Evolutionary conservation across 1,140 invertebrate species (phyloP).

Genomic region (Conopomorpha cramerella): DNA sequence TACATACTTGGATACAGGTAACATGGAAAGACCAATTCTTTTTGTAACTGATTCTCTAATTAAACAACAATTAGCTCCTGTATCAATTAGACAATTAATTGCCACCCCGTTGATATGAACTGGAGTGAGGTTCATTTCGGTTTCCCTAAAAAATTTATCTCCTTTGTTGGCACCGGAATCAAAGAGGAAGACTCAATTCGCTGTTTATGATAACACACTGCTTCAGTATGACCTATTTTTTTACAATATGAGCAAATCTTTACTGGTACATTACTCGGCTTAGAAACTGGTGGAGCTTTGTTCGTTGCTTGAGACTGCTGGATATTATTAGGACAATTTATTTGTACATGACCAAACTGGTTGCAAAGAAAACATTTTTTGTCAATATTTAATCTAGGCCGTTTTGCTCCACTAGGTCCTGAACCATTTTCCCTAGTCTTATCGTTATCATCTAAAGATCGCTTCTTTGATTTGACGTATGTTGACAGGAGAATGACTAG

Average conservation of each 20-base stretch:
- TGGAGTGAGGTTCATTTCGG: neutral
- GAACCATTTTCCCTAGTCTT: neutral
- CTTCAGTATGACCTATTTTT: neutral
- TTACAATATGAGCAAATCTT: neutral
- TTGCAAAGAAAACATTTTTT: neutral
- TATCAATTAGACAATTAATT: neutral
- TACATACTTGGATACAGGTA: neutral
- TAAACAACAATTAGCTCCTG: neutral
- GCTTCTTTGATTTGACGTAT: neutral
- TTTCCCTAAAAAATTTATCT: neutral
- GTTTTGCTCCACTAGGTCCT: neutral
- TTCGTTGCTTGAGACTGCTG: neutral
- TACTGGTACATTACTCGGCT: neutral
- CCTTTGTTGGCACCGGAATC: neutral
- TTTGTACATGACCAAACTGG: neutral
- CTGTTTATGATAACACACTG: neutral
- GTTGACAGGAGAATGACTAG: neutral
- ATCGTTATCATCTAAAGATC: neutral
- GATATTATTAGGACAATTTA: neutral
- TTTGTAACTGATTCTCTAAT: neutral
- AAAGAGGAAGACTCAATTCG: neutral
- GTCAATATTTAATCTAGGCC: neutral
- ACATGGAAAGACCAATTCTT: neutral
- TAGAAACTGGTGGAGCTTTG: neutral
- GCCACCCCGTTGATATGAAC: neutral